Evolutionary conservation across 1,140 invertebrate genomes (phyloP).

Genomic region (Delia radicum): DNA sequence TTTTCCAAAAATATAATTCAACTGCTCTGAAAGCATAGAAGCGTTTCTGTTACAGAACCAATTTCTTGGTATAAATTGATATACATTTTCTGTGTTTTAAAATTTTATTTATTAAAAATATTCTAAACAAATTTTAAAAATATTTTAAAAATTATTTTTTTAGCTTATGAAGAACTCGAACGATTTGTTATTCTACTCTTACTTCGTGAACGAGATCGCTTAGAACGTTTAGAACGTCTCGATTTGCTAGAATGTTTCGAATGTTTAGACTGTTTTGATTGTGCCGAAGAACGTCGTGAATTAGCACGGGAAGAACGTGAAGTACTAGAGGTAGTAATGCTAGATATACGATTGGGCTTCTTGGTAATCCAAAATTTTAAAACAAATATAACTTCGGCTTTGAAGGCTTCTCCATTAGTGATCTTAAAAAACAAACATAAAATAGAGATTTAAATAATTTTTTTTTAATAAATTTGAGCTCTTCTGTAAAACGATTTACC

Average conservation of each 20-base stretch:
- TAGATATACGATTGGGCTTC: conserved; percentile 62
- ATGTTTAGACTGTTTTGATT: conserved; percentile 36
- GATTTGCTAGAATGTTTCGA: conserved; percentile 18
- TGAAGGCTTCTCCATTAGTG: conserved; percentile 64
- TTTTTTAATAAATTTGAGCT: not conserved
- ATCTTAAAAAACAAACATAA: conserved; percentile 54
- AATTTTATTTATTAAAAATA: not conserved
- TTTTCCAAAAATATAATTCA: too few relatives aligned
- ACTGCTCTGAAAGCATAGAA: too few relatives aligned
- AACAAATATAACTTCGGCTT: conserved; percentile 65
- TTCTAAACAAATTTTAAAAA: not conserved
- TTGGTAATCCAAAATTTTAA: conserved; percentile 66
- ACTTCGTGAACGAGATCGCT: not conserved
- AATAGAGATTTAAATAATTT: not conserved
- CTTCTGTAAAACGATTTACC: conserved; percentile 9
- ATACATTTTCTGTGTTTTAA: not conserved
- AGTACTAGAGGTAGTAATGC: conserved; percentile 26
- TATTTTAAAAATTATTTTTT: not conserved
- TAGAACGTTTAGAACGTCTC: not conserved
- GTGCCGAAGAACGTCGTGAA: conserved; percentile 35
- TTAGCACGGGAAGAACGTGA: conserved; percentile 38
- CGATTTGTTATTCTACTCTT: not conserved
- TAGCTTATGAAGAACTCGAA: not conserved
- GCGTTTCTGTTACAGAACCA: too few relatives aligned
- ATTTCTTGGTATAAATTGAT: too few relatives aligned